Percentiles rank a stretch among this genome's conserved stretches.
These are phyloP conservation scores for Neria commutata DNA, from an alignment of 2,888 invertebrate genomes.

Conservation along the genomic window DNA sequence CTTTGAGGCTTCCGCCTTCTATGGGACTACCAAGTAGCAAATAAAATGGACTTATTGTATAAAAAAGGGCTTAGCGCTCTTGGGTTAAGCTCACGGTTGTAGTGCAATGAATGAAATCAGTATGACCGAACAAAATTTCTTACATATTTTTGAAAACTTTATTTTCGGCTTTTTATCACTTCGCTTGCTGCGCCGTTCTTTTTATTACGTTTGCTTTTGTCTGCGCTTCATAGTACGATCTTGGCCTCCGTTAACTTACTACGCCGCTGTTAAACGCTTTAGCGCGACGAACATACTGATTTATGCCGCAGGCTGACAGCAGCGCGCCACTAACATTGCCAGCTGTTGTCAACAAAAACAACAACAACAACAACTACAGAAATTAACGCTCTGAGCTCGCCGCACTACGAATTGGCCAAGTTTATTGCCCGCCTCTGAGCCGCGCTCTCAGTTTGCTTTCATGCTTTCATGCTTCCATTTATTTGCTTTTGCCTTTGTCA, in stretches of 20 bases:
- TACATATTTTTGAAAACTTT: too few relatives aligned
- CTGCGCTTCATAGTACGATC: too few relatives aligned
- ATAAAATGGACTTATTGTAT: conserved; percentile 11
- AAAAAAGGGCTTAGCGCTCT: conserved; percentile 13
- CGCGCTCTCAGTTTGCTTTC: not conserved
- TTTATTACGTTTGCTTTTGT: not conserved
- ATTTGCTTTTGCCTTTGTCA: conserved; percentile 1
- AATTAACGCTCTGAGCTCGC: too few relatives aligned
- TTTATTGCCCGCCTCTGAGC: not conserved
- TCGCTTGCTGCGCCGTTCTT: not conserved
- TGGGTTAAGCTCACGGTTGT: too few relatives aligned
- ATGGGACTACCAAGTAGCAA: not conserved
- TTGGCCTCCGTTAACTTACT: too few relatives aligned
- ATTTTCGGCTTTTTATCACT: not conserved
- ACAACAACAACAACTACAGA: not conserved
- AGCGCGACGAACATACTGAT: not conserved
- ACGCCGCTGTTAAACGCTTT: not conserved
- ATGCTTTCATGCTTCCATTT: conserved; percentile 2
- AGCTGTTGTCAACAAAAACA: conserved; percentile 5
- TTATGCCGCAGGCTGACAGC: not conserved
- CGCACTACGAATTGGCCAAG: not conserved
- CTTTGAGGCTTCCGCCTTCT: too few relatives aligned
- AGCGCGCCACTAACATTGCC: not conserved
- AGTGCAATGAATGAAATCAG: too few relatives aligned
- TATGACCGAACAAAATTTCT: too few relatives aligned